Conservation (phyloP, 1,140 invertebrate species). For the Orussus abietinus region DNA sequence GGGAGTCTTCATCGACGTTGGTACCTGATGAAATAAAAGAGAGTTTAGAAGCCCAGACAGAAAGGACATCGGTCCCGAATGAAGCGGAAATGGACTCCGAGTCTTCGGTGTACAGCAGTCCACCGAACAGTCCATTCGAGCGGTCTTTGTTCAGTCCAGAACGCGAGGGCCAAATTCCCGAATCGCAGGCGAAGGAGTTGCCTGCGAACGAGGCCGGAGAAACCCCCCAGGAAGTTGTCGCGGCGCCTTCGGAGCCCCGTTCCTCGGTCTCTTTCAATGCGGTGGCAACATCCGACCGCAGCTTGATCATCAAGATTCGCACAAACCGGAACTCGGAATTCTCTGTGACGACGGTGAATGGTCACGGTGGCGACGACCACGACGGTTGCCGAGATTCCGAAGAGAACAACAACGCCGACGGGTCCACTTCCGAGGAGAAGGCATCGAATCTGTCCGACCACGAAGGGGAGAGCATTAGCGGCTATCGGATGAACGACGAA, state of each 20-base stretch:
- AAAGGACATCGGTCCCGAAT: neutral
- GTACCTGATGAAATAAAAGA: too few relatives aligned
- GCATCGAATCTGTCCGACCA: conserved; percentile 23
- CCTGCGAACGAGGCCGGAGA: conserved; percentile 4
- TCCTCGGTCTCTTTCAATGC: conserved; percentile 30
- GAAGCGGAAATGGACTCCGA: conserved; percentile 11
- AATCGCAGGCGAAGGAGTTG: conserved; percentile 6
- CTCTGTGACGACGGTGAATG: conserved; percentile 32
- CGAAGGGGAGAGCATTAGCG: conserved; percentile 11
- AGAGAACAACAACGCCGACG: conserved; percentile 43
- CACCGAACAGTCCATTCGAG: conserved; percentile 17
- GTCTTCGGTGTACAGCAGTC: conserved; percentile 20
- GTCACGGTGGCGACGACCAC: conserved; percentile 19
- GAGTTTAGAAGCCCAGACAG: too few relatives aligned
- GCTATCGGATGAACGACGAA: conserved; percentile 24
- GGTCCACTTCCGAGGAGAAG: conserved; percentile 29
- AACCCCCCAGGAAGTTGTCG: neutral
- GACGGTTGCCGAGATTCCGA: conserved; percentile 31
- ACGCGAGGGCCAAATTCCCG: conserved; percentile 19
- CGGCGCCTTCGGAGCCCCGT: conserved; percentile 25
- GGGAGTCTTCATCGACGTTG: too few relatives aligned
- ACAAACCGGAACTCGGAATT: conserved; percentile 48
- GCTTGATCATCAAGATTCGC: conserved; percentile 49
- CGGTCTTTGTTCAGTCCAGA: conserved; percentile 32
- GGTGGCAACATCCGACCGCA: conserved; percentile 38